Base-by-base conservation (phyloP, 2,797 vertebrate species). In the Urosaurus nigricauda region DNA sequence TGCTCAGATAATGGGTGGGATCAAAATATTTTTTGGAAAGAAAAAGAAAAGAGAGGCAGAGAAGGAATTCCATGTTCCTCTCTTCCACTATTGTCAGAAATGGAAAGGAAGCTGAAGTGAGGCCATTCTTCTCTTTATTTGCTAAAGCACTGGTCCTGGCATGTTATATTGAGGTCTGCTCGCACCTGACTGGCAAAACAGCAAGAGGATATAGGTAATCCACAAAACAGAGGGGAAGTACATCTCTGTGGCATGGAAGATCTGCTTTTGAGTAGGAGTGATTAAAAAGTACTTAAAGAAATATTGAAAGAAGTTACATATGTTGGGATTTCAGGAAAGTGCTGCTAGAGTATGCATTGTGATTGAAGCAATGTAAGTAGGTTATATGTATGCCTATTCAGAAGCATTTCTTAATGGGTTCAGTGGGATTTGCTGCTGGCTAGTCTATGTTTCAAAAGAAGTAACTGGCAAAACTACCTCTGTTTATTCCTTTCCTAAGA, bases 121-220 rank as follows among this genome's bases (percentile, higher is more conserved):
- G 2, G 14, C 37, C 24, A 65, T 47, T 82, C 58, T 32, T 65
- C 5, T 79, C 29, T 6, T 9, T n/a, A n/a, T 17, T 79, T 65
- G 24, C 26, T 19, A 29, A 14, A 43, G 3, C 37, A 82, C 16
- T 65, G 14, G 37, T 26, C 37, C 56, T 56, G n/a, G 11, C 56
- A 24, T 81, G n/a, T 35, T 51, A 51, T 51, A 1, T 16, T 65
- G 80, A 47, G 26, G 13, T 65, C 37, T 13, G 19, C 79, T 60
- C 26, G 19, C 17, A 11, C 17, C n/a, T 35, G 47, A 51, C 47
- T 51, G 79, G 81, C 88, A 86, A 93, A 88, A 71, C 74, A 85
- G 78, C 51, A 93, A 88, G 80, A 68, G 6, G 90, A 80, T 88
- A 86, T 90, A 92, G 92, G 93, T 90, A 87, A 93, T 95, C 89